Evolutionary conservation across 1,140 invertebrate species (phyloP), one percentile per base, ranked within the genome.

Genomic region (Dendroctonus valens): DNA sequence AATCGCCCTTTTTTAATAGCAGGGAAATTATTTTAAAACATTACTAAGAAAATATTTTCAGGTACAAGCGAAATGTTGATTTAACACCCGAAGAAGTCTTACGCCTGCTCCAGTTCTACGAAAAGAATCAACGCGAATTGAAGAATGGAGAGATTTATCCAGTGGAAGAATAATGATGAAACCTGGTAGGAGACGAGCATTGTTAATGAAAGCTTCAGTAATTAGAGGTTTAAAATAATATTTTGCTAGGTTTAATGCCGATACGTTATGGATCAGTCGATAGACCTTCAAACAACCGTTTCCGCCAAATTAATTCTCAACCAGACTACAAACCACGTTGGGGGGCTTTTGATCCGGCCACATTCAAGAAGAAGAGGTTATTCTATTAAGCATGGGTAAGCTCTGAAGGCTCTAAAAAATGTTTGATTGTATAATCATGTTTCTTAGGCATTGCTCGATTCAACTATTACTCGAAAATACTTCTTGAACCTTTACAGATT

Each of bases 51-150:
- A 40, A 41, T 50, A 38, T 53, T 59, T 65, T 26, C 14, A 68
- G 76, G 49, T 61, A 69, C 8, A 76, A 76, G 59, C 63, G 75
- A 14, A 72, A 74, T 11, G 64, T 74, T 6, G 76, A 78, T 48
- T 57, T 78, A 26, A 73, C 71, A 8, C 77, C 77, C 11, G 77
- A 78, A 66, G 76, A 77, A 51, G 69, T 76, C n/a, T 65, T 77
- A n/a, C 69, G 74, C 1, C 55, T 78, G 5, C 61, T 78, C 0
- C 69, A 71, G 3, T 64, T 78, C 6, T 76, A 75, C 68, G 77
- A 78, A 54, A 76, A 73, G 54, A 72, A 74, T 12, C 68, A 69
- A 12, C 63, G 61, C 4, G 48, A 39, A 7, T 26, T 60, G 39
- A 59, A 62, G 46, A 71, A 70, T 48, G 39, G 57, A 8, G 61